A percentile compares a stretch with the other conserved stretches of the same genome.
Evolutionary conservation across 2,113 vertebrate genomes (phyloP).

Genomic region (Mola mola): DNA sequence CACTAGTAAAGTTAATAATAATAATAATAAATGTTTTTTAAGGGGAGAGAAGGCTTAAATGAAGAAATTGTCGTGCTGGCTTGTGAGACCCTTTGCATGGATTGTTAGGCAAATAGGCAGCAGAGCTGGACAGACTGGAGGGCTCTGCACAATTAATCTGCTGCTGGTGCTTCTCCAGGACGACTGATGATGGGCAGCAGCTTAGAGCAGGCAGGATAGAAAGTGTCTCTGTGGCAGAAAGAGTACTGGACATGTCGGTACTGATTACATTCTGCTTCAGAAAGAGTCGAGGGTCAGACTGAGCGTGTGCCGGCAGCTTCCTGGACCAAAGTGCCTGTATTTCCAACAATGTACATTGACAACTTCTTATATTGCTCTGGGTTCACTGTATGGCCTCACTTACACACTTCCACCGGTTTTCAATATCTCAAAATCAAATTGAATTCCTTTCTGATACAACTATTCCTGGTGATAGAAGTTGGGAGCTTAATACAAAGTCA

Average conservation of each 20-base stretch:
- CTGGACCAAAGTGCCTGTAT: constrained; percentile 29
- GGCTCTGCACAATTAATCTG: constrained; percentile 39
- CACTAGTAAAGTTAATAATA: too few species aligned
- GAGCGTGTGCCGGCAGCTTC: constrained; percentile 28
- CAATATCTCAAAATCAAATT: constrained; percentile 31
- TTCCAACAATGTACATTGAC: constrained; percentile 18
- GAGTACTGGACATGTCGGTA: constrained; percentile 59
- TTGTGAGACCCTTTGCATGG: constrained; percentile 16
- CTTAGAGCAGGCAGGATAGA: constrained; percentile 34
- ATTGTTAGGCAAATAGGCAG: constrained; percentile 19
- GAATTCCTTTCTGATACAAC: not conserved
- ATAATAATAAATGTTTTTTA: too few species aligned
- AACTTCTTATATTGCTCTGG: constrained; percentile 7
- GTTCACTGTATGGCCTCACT: constrained; percentile 10
- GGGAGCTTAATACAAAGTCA: too few species aligned
- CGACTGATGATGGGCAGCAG: constrained; percentile 52
- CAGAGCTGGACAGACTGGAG: constrained; percentile 31
- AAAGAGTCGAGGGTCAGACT: constrained; percentile 57
- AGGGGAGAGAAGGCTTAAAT: not conserved
- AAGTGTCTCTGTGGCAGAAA: constrained; percentile 38
- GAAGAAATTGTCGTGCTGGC: constrained; percentile 6
- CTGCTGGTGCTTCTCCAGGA: constrained; percentile 30
- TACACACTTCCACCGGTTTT: constrained; percentile 3
- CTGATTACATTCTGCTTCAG: constrained; percentile 58
- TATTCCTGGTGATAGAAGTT: too few species aligned